Conservation (phyloP, 1,140 invertebrate species). For the Bombus affinis region DNA sequence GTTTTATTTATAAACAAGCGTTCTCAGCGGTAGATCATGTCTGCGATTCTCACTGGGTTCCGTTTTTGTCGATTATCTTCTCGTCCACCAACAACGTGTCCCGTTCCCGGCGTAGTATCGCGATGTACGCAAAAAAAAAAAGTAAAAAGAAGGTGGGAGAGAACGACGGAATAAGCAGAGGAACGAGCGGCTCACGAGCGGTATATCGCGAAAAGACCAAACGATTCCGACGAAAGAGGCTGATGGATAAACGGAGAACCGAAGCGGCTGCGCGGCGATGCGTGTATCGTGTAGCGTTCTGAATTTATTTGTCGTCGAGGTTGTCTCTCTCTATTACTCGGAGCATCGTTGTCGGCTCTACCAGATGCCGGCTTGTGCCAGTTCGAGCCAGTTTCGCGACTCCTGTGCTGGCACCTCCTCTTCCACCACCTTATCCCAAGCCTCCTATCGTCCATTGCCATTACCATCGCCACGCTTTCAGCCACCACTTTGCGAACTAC, state of each 20-base stretch:
- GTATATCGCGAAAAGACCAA: constrained; percentile 22
- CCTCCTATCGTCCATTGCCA: constrained; percentile 46
- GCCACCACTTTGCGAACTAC: constrained; percentile 23
- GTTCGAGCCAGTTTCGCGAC: constrained; percentile 75
- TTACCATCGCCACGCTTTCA: constrained; percentile 48
- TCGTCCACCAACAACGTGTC: neutral
- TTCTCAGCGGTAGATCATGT: constrained; percentile 73
- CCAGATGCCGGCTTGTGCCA: constrained; percentile 69
- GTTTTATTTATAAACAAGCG: constrained; percentile 34
- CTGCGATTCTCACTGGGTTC: constrained; percentile 54
- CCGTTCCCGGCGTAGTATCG: neutral
- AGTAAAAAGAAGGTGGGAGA: neutral
- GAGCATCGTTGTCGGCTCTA: constrained; percentile 55
- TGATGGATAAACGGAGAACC: constrained; percentile 32
- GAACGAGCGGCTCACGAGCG: neutral
- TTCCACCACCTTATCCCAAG: constrained; percentile 21
- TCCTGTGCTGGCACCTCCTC: constrained; percentile 47
- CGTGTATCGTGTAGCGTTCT: constrained; percentile 60
- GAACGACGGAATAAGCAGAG: neutral
- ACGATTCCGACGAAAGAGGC: neutral
- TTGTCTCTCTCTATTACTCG: constrained; percentile 25
- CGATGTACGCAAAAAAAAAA: neutral
- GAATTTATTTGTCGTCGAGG: constrained; percentile 64
- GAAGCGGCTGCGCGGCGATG: constrained; percentile 46
- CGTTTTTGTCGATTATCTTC: constrained; percentile 16